Evolutionary conservation across 2,113 vertebrate genomes (phyloP).

Genomic region (Panthera uncia): DNA sequence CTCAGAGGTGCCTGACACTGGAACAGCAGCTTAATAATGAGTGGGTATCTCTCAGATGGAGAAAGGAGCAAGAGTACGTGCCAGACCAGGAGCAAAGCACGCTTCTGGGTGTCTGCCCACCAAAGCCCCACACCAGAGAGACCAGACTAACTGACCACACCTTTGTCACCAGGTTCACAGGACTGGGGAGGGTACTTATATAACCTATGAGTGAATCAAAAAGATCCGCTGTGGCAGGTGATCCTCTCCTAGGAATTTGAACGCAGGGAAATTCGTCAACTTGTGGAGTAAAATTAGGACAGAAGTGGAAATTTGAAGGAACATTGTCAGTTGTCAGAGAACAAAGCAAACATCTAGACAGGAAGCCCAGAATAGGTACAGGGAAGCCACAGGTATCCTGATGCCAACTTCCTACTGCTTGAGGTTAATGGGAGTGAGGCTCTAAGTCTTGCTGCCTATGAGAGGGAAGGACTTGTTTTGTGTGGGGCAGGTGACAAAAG

Average conservation of each 20-base stretch:
- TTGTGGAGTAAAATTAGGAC: not conserved
- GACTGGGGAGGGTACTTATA: not conserved
- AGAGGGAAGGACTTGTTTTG: not conserved
- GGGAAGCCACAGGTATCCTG: not conserved
- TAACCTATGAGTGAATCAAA: not conserved
- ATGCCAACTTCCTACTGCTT: not conserved
- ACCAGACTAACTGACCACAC: not conserved
- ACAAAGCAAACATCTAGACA: not conserved
- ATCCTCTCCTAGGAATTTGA: not conserved
- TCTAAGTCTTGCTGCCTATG: not conserved
- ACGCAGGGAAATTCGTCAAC: not conserved
- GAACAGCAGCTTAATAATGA: not conserved
- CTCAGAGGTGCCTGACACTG: not conserved
- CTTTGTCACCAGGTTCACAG: not conserved
- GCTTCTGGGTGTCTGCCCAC: not conserved
- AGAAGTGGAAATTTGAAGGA: not conserved
- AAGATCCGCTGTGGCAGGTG: not conserved
- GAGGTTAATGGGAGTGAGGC: not conserved
- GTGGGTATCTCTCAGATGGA: not conserved
- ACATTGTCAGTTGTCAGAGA: not conserved
- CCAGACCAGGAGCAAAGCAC: not conserved
- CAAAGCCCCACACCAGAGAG: not conserved
- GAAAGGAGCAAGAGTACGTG: not conserved
- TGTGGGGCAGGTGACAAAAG: not conserved
- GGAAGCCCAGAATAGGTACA: not conserved